Base-by-base conservation (phyloP, 2,797 vertebrate genomes). In the Macrochelys suwanniensis region DNA sequence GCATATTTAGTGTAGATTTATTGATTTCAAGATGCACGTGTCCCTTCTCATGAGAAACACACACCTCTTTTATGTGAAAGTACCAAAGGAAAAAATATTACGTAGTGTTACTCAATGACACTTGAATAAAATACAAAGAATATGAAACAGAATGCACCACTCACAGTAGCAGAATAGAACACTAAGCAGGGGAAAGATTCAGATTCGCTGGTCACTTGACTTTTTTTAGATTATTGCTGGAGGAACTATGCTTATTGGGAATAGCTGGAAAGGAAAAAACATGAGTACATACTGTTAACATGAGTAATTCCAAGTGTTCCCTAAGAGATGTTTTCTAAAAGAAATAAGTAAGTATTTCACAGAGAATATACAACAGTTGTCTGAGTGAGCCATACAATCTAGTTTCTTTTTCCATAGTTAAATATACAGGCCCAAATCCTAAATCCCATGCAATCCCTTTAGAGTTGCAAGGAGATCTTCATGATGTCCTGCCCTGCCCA, bases 1-100 rank as follows among this genome's bases (percentile, higher is more conserved):
- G 37, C 49, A 95, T 84, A n/a, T 91, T 95, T 84, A 53, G 78
- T 87, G 81, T 50, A 79, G 45, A 88, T 84, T 71, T 88, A 74
- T 80, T 88, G 33, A 45, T 56, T 84, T 84, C 25, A 79, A 95
- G 95, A 92, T 85, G 50, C 15, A 2, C 33, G 31, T 11, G 71
- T 54, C 42, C 89, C 71, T 37, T 76, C 68, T 90, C n/a, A 79
- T 1, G 0, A 90, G 50, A 77, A 94, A 88, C 4, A 28, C 16
- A 45, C 49, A 31, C 42, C 76, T 86, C 71, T 91, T 51, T 90
- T 65, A 82, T 37, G 68, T 42, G 77, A 6, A 13, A 42, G 83
- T 19, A 28, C 33, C 25, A 61, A 19, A 3, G 25, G 7, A 47
- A 28, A 28, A 23, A 37, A 68, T 21, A 37, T 68, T 9, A 68